Base-by-base conservation (phyloP, 1,140 invertebrate genomes). In the Lamellibrachia luymesi region DNA sequence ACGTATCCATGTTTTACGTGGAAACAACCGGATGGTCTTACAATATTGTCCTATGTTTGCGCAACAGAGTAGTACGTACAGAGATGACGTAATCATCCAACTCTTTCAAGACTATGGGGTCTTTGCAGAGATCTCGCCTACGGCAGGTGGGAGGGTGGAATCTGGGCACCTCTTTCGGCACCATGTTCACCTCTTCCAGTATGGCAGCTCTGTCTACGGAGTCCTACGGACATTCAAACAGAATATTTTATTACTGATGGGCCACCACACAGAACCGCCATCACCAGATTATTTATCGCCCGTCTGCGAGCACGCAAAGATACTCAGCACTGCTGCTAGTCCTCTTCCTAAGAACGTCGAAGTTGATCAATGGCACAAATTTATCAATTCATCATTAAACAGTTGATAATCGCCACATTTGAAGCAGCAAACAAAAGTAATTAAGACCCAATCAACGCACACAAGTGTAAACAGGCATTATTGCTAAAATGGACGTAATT, bases 11-110 rank as follows among this genome's bases (percentile, higher is more conserved):
- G n/a, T n/a, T n/a, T n/a, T n/a, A n/a, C n/a, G n/a, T n/a, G n/a
- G n/a, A n/a, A n/a, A n/a, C n/a, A n/a, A n/a, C 64, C 17, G 4
- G 6, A 17, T 8, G 64, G 4, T 80, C 64, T 80, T 4, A 22
- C 64, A 38, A 38, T 38, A 80, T 80, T 56, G 4, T 17, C 64
- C 64, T 2, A 80, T 2, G 4, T 17, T 0, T 10, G 25, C 0
- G 64, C 64, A 2, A 6, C 64, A 17, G 0, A 22, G 25, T 22
- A 80, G 5, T 4, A 95, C 97, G 97, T 96, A 98, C 98, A 95
- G 98, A 99, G 94, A 99, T 99, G 94, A 99, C 99, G 94, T 99
- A 98, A 96, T 99, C 98, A 96, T 99, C 99, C 49, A 99, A 98
- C 94, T 99, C 98, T 91, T 98, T 97, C 95, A 99, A 99, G 96